Evolutionary conservation across 64 coral and sea anemone genomes (phyloP).

Genomic region (Montipora efflorescens): DNA sequence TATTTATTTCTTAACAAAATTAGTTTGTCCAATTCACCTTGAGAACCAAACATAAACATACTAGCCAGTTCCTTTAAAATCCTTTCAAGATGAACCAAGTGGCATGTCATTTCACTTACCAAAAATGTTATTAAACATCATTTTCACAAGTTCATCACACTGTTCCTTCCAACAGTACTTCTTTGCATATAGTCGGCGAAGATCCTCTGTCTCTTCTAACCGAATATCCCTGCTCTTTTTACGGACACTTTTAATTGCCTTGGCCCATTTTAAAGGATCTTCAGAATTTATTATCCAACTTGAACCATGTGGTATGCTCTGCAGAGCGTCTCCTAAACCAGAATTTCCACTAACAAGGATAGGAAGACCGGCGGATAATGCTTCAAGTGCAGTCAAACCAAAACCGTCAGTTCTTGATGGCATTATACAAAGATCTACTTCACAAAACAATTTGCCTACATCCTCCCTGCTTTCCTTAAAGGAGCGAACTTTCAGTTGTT

Average conservation of each 20-base stretch:
- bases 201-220: not conserved
- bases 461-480: conserved; percentile 20
- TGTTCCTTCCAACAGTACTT: not conserved
- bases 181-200: not conserved
- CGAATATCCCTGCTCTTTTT: not conserved
- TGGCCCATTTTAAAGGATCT: conserved; percentile 3
- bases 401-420: conserved; percentile 8
- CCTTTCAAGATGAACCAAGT: too few relatives aligned
- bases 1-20: too few relatives aligned
- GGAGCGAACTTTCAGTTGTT: not conserved
- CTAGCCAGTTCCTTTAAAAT: too few relatives aligned
- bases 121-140: not conserved
- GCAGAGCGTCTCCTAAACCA: conserved; percentile 1
- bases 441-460: not conserved
- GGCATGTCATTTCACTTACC: not conserved
- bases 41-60: too few relatives aligned
- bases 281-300: not conserved
- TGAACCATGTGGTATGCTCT: not conserved
- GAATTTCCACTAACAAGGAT: not conserved
- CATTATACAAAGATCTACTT: conserved; percentile 15
- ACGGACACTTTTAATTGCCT: too few relatives aligned
- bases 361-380: too few relatives aligned
- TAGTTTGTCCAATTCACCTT: too few relatives aligned
- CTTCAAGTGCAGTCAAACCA: too few relatives aligned
- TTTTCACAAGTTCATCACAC: not conserved